Base-by-base conservation (phyloP, 2,113 vertebrate species). In the Sinocyclocheilus maitianheensis region DNA sequence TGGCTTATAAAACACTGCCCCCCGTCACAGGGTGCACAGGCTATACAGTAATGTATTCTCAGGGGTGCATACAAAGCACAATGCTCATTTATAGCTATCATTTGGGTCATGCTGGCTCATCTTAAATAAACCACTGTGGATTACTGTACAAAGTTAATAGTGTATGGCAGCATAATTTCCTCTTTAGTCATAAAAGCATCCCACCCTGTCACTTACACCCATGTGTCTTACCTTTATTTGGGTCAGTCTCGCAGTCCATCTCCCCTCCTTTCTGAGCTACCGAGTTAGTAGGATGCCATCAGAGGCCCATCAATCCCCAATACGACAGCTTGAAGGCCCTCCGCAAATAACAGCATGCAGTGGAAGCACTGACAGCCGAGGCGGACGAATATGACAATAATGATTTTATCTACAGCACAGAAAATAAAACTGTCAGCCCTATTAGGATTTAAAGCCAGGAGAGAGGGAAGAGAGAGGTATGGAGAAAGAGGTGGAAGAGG, bases 321-420 rank as follows among this genome's bases (percentile, higher is more conserved):
- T 74, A 71, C 78, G 88, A 88, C 88, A 87, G 85, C 79, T 90
- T 90, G 86, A 89, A 85, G 84, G 82, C 83, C 87, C 51, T 79
- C 87, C 34, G 78, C 89, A 86, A 89, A 89, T 89, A 90, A 87
- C 85, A 40, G 34, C 48, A 77, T 82, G 43, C 62, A 12, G 62
- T 78, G 81, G 72, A 69, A 75, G 43, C 83, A 40, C 77, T 83
- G 89, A 88, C 89, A 89, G 87, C 83, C 13, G 76, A 83, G 87
- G 86, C 84, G 88, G 71, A 87, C 83, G 86, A 88, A 90, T 87
- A 89, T 90, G 89, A 88, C 90, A 90, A 87, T 90, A 91, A 91
- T 90, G 85, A 91, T 91, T 88, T 90, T 90, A 89, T 91, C 88
- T 89, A 84, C 89, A 74, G 85, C 86, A 75, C 78, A 80, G 86